Base-by-base conservation (phyloP, 53 echinoderm and acorn worm species). In the Echinometra lucunter region DNA sequence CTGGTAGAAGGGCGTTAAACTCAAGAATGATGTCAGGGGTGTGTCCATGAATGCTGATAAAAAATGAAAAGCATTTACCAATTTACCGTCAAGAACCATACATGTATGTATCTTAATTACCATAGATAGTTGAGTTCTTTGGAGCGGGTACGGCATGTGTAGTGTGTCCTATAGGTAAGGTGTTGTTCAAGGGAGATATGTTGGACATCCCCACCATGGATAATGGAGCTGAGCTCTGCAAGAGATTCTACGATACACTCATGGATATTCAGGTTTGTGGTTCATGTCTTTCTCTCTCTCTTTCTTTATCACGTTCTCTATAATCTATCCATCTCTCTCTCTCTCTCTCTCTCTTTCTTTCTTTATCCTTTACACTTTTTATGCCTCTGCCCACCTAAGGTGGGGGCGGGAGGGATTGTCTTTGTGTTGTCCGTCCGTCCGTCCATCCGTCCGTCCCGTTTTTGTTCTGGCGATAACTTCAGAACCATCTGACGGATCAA, bases 121-220 rank as follows among this genome's bases (percentile, higher is more conserved):
- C 25, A 10, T 81, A 98, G 99, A 92, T 98, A 10, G 74, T 97
- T 66, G 99, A 98, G 87, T 96, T 99, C 63, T 98, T 99, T 95
- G 99, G 99, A 87, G 97, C 98, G 25, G 99, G 99, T 25, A 99
- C 99, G 45, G 99, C 99, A 0, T 99, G 99, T 92, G 97, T 97
- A 0, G 99, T 99, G 21, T 99, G 97, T 88, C 99, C 99, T 12
- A 98, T 99, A 30, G 97, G 96, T 27, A 97, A 96, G 63, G 96
- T 99, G 34, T 95, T 98, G 9, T 99, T 97, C 97, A 95, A 97
- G 57, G 99, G 95, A 40, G 96, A 99, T 49, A 94, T 91, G 66
- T 45, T 99, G n/a, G 96, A 96, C 11, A 95, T 99, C 1, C 99
- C 99, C 6, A 97, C 97, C n/a, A 97, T 95, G 96, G 89, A 82